A percentile compares a stretch with the other conserved stretches of the same genome.
phyloP scores from a whole-genome alignment of 2,888 invertebrate species.

The Thereva unica region DNA sequence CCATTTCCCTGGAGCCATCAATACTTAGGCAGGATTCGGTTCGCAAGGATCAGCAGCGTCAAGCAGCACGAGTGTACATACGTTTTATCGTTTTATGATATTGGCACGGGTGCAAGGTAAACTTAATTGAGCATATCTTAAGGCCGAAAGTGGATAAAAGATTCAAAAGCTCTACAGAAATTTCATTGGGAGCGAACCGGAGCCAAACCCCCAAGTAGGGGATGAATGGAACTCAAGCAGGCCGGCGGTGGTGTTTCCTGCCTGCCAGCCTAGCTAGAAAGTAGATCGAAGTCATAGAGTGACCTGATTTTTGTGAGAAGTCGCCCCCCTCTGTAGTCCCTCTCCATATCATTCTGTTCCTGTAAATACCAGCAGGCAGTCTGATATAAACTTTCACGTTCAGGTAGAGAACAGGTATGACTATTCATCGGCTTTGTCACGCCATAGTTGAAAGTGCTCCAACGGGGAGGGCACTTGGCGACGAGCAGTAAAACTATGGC shows the following conservation, averaged over 20 bases:
- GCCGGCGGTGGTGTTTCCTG: no score
- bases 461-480: constrained; percentile 6
- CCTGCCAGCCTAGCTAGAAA: constrained; percentile 5
- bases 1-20: no score
- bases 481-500: constrained; percentile 25
- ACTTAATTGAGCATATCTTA: constrained; percentile 11
- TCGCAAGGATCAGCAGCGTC: no score
- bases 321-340: not conserved
- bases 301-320: constrained; percentile 15
- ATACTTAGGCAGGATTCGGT: no score
- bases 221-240: constrained; percentile 7
- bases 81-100: constrained; percentile 1
- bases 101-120: constrained; percentile 6
- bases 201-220: no score
- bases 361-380: constrained; percentile 20
- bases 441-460: constrained; percentile 20
- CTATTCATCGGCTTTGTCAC: constrained; percentile 7
- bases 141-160: no score
- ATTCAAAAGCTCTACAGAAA: no score
- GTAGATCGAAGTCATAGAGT: constrained; percentile 15
- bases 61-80: not conserved
- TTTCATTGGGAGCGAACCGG: no score
- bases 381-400: constrained; percentile 13
- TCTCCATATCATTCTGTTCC: constrained; percentile 5
- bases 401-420: constrained; percentile 18